phyloP scores from a whole-genome alignment of 2,113 vertebrate genomes.

The Tragelaphus scriptus region DNA sequence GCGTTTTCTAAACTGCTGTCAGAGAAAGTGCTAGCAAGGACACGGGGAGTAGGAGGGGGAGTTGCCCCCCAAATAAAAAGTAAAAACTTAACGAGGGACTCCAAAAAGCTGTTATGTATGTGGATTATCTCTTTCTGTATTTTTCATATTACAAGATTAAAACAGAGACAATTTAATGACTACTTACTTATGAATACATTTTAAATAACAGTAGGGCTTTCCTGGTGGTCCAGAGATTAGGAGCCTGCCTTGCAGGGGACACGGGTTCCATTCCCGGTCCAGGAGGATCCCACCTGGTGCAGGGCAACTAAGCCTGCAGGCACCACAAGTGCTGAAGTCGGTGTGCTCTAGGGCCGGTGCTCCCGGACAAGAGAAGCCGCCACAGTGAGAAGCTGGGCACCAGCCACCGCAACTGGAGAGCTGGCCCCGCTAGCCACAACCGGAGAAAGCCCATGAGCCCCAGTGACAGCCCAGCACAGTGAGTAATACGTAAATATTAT shows the following conservation, averaged over 20 bases:
- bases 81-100: not conserved
- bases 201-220: not conserved
- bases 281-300: not conserved
- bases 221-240: not conserved
- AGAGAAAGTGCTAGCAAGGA: not conserved
- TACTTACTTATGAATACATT: not conserved
- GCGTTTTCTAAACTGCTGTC: not conserved
- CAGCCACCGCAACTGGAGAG: not conserved
- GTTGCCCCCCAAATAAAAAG: not conserved
- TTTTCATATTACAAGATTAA: not conserved
- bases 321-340: not conserved
- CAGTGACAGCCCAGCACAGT: not conserved
- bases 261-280: not conserved
- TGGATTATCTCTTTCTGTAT: not conserved
- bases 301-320: not conserved
- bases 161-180: not conserved
- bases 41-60: fast-evolving
- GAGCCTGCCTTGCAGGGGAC: not conserved
- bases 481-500: not conserved
- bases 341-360: not conserved
- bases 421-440: not conserved
- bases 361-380: not conserved
- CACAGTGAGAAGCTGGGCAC: not conserved
- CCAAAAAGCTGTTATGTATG: not conserved
- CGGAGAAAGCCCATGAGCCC: not conserved